phyloP scores from a whole-genome alignment of 1,140 invertebrate genomes.

The Atopsyche davidsoni region DNA sequence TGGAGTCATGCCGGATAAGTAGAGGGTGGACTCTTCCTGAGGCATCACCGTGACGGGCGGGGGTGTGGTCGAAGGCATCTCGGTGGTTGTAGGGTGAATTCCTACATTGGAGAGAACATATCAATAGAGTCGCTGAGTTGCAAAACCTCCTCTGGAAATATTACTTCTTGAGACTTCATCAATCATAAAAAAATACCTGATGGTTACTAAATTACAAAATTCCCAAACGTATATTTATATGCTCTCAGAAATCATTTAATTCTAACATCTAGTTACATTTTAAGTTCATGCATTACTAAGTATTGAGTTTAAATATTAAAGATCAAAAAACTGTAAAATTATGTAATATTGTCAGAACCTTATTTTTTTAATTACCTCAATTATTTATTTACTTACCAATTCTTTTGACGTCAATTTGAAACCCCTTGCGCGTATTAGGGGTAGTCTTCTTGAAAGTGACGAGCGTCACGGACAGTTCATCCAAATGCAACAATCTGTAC shows the following conservation, averaged over 20 bases:
- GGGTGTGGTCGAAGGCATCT: conserved; percentile 9
- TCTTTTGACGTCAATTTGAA: conserved; percentile 21
- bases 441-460: not conserved
- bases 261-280: no score
- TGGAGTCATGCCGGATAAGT: conserved; percentile 15
- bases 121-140: not conserved
- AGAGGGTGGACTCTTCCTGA: conserved; percentile 10
- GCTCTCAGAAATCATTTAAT: no score
- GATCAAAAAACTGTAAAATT: no score
- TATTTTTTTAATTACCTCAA: no score
- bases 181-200: not conserved
- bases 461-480: conserved; percentile 18
- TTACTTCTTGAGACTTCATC: conserved; percentile 2
- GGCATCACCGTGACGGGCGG: conserved; percentile 12
- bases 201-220: no score
- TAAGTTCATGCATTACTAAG: no score
- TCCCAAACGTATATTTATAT: no score
- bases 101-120: conserved; percentile 2
- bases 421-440: conserved; percentile 15
- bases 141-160: conserved; percentile 1
- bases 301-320: no score
- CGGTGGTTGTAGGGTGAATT: conserved; percentile 17
- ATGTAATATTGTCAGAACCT: no score
- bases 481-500: conserved; percentile 16
- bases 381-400: conserved; percentile 20